phyloP scores from a whole-genome alignment of 2,113 vertebrate species.

The Gasterosteus aculeatus region DNA sequence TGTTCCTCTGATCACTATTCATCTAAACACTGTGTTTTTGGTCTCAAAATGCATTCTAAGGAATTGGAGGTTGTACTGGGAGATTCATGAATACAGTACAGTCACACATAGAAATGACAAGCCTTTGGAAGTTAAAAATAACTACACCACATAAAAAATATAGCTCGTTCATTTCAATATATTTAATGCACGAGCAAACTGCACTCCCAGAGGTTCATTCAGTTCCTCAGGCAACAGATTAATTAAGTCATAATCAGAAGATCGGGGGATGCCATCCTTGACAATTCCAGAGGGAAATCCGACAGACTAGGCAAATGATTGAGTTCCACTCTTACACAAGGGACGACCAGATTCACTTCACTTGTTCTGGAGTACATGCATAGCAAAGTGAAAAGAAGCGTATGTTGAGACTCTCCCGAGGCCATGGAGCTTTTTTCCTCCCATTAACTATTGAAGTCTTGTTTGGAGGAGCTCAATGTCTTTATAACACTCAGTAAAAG shows the following conservation, averaged over 20 bases:
- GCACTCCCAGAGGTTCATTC: slow-evolving; percentile 13
- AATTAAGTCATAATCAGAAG: slow-evolving; percentile 62
- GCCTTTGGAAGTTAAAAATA: slow-evolving; percentile 17
- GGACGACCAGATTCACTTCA: slow-evolving; percentile 50
- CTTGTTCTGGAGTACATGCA: slow-evolving; percentile 55
- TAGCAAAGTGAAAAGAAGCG: slow-evolving; percentile 47
- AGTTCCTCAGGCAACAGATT: slow-evolving; percentile 45
- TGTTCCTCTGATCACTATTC: neutral
- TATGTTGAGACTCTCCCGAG: slow-evolving; percentile 27
- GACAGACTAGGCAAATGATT: slow-evolving; percentile 56
- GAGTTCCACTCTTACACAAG: slow-evolving; percentile 36
- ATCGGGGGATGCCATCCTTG: slow-evolving; percentile 59
- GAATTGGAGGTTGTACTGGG: neutral
- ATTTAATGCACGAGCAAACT: slow-evolving; percentile 37
- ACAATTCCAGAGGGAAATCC: slow-evolving; percentile 63
- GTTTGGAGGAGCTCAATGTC: neutral
- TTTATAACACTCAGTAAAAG: neutral
- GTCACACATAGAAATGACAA: slow-evolving; percentile 12
- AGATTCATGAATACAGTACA: neutral
- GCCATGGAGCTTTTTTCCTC: slow-evolving; percentile 1
- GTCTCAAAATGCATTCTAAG: neutral
- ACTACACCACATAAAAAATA: slow-evolving; percentile 2
- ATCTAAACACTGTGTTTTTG: slow-evolving; percentile 1
- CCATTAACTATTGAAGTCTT: slow-evolving; percentile 18
- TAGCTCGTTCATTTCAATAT: slow-evolving; percentile 39